Conservation (phyloP, 2,888 invertebrate genomes). For the Nycteola revayana region DNA sequence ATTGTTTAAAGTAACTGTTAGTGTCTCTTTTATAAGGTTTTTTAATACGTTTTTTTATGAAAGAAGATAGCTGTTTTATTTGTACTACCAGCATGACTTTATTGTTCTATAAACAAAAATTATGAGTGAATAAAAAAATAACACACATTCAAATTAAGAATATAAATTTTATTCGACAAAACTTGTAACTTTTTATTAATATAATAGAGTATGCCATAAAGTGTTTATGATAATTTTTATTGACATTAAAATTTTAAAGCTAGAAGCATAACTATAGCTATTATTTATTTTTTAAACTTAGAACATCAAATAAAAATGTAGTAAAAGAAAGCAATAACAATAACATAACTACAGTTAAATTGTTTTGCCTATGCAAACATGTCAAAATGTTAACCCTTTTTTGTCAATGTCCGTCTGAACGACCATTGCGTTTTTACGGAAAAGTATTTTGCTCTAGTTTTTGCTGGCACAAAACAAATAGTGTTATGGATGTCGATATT, state of each 20-base stretch:
- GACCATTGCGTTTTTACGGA: slow-evolving; percentile 33
- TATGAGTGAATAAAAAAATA: slow-evolving; percentile 33
- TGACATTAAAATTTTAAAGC: too few relatives aligned
- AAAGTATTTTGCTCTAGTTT: slow-evolving; percentile 59
- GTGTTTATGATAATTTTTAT: slow-evolving; percentile 25
- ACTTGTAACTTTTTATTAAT: slow-evolving; percentile 5
- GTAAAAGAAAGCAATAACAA: slow-evolving; percentile 17
- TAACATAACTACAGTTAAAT: slow-evolving; percentile 29
- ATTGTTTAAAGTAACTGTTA: slow-evolving; percentile 39
- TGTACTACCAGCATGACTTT: slow-evolving; percentile 37
- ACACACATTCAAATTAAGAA: slow-evolving; percentile 29
- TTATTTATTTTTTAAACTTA: too few relatives aligned
- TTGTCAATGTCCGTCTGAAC: slow-evolving; percentile 30
- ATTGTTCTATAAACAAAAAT: slow-evolving; percentile 35
- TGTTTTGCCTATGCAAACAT: slow-evolving; percentile 42
- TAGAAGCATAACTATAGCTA: too few relatives aligned
- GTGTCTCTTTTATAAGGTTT: slow-evolving; percentile 25
- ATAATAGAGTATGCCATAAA: slow-evolving; percentile 18
- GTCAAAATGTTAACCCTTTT: slow-evolving; percentile 45
- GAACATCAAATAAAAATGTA: slow-evolving; percentile 7
- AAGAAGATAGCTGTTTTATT: slow-evolving; percentile 49
- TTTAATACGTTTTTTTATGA: slow-evolving; percentile 25
- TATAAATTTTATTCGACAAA: slow-evolving; percentile 19
- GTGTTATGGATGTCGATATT: slow-evolving; percentile 35
- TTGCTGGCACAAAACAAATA: slow-evolving; percentile 56